Base-by-base conservation (phyloP, 2,888 invertebrate species). In the Drosophila prolongata region DNA sequence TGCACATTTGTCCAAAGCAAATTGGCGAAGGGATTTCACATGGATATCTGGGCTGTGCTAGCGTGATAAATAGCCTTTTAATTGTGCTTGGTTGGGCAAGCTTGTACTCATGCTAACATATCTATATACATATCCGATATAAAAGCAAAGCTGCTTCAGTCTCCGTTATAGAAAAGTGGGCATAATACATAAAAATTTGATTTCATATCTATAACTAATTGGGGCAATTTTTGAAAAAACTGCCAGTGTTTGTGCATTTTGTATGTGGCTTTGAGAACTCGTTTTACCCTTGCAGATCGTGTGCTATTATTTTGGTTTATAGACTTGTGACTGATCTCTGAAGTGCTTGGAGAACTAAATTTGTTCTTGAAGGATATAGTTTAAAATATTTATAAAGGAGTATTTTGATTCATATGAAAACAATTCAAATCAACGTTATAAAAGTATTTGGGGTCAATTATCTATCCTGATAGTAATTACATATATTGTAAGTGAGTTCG, bases 1-100 rank as follows among this genome's bases (percentile, higher is more conserved):
- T 82, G 85, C 82, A 82, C 82, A 71, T 77, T 64, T 60, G 64
- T 54, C 81, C 68, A 66, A 65, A 37, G 70, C 59, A 76, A 69
- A 74, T 80, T 87, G 78, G 66, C 66, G 42, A 53, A 75, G 76
- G 69, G 69, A 68, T 61, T 80, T 83, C 84, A 76, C 81, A 83
- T 64, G 75, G 65, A 80, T 61, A 65, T 57, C 42, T 53, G 53
- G 44, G 50, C 55, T 14, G 50, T 47, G 49, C 40, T 70, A 50
- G 70, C 81, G 75, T 78, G 77, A 67, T 77, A 57, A 62, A 72
- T 66, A 66, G 59, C 43, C 43, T 71, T 71, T 56, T 69, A 49
- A 66, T 58, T 57, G 53, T 46, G 49, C 27, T 60, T 67, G 30
- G 52, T 74, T 54, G 43, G 67, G 54, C 58, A 57, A 44, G 44